phyloP scores from a whole-genome alignment of 1,140 invertebrate species.

The Chrysomallon squamiferum region DNA sequence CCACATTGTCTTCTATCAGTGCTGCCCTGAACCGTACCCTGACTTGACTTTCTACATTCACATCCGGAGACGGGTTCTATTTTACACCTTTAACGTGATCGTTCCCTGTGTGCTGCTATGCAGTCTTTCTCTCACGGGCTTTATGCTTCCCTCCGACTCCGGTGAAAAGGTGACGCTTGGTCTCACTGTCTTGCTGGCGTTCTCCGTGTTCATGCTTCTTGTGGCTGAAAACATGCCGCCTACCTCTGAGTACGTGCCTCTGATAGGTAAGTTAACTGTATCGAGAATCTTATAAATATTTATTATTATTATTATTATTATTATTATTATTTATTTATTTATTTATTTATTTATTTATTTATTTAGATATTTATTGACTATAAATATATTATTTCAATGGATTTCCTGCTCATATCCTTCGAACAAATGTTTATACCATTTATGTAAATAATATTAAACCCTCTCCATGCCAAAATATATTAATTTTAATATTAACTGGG shows the following conservation, averaged over 20 bases:
- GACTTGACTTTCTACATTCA: constrained; percentile 63
- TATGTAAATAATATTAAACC: no score
- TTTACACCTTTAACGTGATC: constrained; percentile 62
- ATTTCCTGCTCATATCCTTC: no score
- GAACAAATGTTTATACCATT: no score
- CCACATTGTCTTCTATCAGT: constrained; percentile 52
- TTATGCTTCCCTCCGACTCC: constrained; percentile 57
- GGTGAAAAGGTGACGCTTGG: constrained; percentile 62
- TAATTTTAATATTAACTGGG: no score
- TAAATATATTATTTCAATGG: no score
- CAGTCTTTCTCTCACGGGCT: constrained; percentile 51
- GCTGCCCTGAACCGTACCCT: constrained; percentile 66
- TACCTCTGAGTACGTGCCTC: constrained; percentile 69
- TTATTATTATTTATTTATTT: no score
- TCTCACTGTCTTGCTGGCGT: constrained; percentile 68
- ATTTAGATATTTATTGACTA: no score
- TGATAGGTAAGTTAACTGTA: constrained; percentile 65
- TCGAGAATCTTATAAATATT: no score
- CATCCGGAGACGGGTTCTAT: constrained; percentile 51
- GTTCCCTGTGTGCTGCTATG: constrained; percentile 61
- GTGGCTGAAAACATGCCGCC: constrained; percentile 71
- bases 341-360: no score
- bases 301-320: no score
- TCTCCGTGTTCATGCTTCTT: constrained; percentile 71
- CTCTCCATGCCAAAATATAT: no score